These are phyloP conservation scores for Oreochromis tanganicae DNA, from an alignment of 2,113 vertebrate genomes.

Conservation along the genomic window DNA sequence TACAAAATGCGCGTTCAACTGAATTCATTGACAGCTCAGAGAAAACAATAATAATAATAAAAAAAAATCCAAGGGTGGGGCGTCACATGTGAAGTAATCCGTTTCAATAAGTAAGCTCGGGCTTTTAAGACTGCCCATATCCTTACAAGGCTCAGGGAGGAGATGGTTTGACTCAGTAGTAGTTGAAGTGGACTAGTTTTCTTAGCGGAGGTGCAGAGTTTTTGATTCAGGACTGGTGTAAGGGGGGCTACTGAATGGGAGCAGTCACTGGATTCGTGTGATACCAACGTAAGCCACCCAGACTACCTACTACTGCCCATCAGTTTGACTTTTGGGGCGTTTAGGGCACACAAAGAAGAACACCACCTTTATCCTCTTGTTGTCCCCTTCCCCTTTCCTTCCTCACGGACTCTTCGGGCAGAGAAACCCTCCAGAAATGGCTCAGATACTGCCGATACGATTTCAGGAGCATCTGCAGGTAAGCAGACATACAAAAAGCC, in stretches of 20 bases:
- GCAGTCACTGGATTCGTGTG: slow-evolving; percentile 51
- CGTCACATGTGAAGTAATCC: neutral
- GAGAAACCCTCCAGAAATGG: slow-evolving; percentile 61
- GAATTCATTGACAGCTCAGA: slow-evolving; percentile 27
- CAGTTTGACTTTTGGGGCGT: slow-evolving; percentile 44
- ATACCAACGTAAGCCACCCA: slow-evolving; percentile 37
- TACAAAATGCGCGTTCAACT: slow-evolving; percentile 49
- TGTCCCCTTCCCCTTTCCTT: slow-evolving; percentile 62
- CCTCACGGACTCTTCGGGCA: slow-evolving; percentile 23
- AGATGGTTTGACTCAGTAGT: neutral
- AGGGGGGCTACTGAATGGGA: slow-evolving; percentile 62
- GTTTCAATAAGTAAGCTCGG: neutral
- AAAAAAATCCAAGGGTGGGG: neutral
- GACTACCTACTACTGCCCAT: slow-evolving; percentile 2
- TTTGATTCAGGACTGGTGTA: slow-evolving; percentile 31
- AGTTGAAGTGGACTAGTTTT: slow-evolving; percentile 64
- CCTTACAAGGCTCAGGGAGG: neutral
- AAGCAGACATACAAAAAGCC: slow-evolving; percentile 28
- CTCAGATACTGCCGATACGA: slow-evolving; percentile 76
- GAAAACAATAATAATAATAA: neutral
- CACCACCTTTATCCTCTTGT: slow-evolving; percentile 33
- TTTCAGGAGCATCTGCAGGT: slow-evolving; percentile 82
- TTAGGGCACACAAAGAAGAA: slow-evolving; percentile 19
- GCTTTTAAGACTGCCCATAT: neutral
- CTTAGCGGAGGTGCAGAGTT: slow-evolving; percentile 65